Conservation (phyloP, 2,797 vertebrate genomes). For the Chlorospingus flavigularis region DNA sequence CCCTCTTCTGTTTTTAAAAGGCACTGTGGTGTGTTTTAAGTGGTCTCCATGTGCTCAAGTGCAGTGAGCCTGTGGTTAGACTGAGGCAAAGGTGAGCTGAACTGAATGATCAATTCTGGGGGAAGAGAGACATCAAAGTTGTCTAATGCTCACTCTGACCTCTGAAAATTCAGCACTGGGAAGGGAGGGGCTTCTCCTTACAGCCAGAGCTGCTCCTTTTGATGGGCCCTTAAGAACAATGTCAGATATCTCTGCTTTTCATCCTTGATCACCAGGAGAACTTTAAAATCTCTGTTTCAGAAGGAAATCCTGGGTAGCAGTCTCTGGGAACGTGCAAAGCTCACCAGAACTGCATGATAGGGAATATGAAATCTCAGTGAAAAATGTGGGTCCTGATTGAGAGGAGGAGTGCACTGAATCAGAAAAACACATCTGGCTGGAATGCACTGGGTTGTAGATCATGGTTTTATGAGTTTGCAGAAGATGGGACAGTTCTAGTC, state of each 20-base stretch:
- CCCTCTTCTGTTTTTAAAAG: background rate
- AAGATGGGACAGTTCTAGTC: background rate
- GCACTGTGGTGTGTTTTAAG: background rate
- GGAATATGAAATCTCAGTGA: background rate
- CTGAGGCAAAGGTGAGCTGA: background rate
- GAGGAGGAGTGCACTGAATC: background rate
- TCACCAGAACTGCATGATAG: background rate
- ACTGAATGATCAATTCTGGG: background rate
- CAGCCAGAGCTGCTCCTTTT: background rate
- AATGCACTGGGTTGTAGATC: background rate
- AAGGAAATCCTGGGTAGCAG: background rate
- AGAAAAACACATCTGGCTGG: fast-evolving
- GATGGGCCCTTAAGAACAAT: background rate
- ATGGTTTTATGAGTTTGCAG: background rate
- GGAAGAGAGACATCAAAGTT: background rate
- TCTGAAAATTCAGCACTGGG: background rate
- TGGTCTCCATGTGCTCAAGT: background rate
- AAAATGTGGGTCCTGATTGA: background rate
- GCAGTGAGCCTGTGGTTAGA: background rate
- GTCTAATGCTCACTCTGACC: background rate
- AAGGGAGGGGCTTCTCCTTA: background rate
- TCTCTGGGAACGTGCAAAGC: background rate
- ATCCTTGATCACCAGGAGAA: background rate
- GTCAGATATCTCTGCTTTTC: background rate
- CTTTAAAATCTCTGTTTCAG: background rate